These are phyloP conservation scores for Tiliacea aurago DNA, from an alignment of 2,888 invertebrate species.

Conservation along the genomic window DNA sequence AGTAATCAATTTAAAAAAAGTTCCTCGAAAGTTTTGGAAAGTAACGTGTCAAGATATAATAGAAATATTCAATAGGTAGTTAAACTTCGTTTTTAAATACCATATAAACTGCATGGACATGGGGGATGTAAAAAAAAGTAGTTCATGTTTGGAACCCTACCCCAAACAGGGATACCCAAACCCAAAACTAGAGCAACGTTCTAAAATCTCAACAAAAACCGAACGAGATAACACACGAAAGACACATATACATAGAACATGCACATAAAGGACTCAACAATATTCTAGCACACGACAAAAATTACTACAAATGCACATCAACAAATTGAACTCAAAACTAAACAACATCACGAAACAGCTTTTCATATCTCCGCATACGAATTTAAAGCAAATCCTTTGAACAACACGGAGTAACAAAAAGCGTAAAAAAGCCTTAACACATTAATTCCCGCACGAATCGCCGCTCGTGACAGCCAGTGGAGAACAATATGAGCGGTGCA, in stretches of 20 bases:
- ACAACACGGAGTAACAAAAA: conserved; percentile 44
- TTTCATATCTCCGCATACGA: conserved; percentile 26
- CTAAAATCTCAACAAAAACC: not conserved
- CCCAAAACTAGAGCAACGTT: not conserved
- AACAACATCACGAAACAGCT: conserved; percentile 23
- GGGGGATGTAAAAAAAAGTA: too few relatives aligned
- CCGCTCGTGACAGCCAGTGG: conserved; percentile 72
- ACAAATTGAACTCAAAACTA: conserved; percentile 34
- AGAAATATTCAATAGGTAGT: too few relatives aligned
- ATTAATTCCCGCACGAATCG: conserved; percentile 70
- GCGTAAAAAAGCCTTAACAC: conserved; percentile 65
- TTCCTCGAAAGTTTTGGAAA: too few relatives aligned
- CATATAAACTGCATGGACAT: too few relatives aligned
- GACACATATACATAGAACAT: not conserved
- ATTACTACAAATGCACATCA: not conserved
- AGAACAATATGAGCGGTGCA: conserved; percentile 76
- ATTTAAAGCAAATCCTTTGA: conserved; percentile 52
- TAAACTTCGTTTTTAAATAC: too few relatives aligned
- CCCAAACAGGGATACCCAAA: not conserved
- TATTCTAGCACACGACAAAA: not conserved
- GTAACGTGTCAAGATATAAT: too few relatives aligned
- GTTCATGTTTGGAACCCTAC: too few relatives aligned
- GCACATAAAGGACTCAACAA: not conserved
- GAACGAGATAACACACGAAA: not conserved
- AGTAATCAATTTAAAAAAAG: too few relatives aligned